Base-by-base conservation (phyloP, 2,888 invertebrate genomes). In the Stenichneumon culpator region DNA sequence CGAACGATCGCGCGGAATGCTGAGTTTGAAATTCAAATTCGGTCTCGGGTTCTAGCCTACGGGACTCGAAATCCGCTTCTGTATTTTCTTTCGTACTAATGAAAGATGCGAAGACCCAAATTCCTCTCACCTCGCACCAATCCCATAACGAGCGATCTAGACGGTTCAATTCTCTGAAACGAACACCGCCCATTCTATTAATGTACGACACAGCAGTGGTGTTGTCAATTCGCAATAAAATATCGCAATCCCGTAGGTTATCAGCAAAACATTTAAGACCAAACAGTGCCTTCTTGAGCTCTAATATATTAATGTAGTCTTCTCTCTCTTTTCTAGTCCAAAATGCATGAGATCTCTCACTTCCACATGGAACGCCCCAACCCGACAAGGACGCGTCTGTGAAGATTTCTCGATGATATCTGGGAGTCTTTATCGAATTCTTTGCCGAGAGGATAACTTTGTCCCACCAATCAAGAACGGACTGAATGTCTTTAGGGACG, bases 321-420 rank as follows among this genome's bases (percentile, higher is more conserved):
- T n/a, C n/a, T 67, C 44, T n/a, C 39, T 67, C n/a, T 32, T 39
- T 19, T 5, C 16, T 44, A 67, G 19, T 44, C 44, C 67, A 67
- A 16, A 44, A 67, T 3, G 44, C 67, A 44, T 78, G 57, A 6
- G 82, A 52, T 28, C 0, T 72, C 5, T 57, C 25, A 0, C 57
- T 63, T 4, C 74, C 52, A 16, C 81, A 81, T 0, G 44, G 50
- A 0, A 84, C 87, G 14, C 85, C 82, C 87, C 87, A 88, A 3
- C 88, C 86, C 28, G 84, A n/a, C 78, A 14, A 81, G n/a, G 83
- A 88, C 0, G 87, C 87, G 50, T 88, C 87, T 28, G 82, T 74
- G 54, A 83, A 86, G 0, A 86, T 83, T 44, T 83, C 83, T 0
- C 82, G 25, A 1, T 25, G 11, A 19, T 50, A 85, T 9, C 60